These are phyloP conservation scores for Hirundo rustica DNA, from an alignment of 2,797 vertebrate genomes.

Conservation along the genomic window DNA sequence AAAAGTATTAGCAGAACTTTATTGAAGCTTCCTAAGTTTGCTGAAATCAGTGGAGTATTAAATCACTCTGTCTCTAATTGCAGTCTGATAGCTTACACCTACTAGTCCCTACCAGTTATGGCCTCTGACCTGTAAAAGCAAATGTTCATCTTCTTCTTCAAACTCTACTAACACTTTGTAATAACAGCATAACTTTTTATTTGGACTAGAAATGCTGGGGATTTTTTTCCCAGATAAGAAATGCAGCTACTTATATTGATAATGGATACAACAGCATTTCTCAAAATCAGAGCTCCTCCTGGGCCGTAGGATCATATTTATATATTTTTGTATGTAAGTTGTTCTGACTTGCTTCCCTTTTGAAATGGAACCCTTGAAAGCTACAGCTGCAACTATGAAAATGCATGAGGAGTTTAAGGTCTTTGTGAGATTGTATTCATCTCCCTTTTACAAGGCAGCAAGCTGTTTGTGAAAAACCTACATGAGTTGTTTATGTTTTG, in stretches of 20 bases:
- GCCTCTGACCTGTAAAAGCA: neutral
- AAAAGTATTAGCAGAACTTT: neutral
- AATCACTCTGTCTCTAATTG: neutral
- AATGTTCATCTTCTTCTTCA: neutral
- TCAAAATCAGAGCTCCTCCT: conserved; percentile 28
- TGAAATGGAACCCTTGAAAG: conserved; percentile 48
- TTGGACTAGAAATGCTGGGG: neutral
- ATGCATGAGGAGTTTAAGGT: conserved; percentile 51
- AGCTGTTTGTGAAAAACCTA: conserved; percentile 28
- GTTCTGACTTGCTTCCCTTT: conserved; percentile 28
- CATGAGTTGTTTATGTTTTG: conserved; percentile 25
- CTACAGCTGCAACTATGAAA: conserved; percentile 61
- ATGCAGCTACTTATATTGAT: neutral
- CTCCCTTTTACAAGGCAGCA: conserved; percentile 49
- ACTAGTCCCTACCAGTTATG: neutral
- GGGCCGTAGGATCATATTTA: neutral
- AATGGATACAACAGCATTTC: neutral
- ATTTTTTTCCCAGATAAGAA: neutral
- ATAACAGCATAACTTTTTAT: neutral
- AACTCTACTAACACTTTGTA: neutral
- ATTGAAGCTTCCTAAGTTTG: neutral
- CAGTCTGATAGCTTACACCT: neutral
- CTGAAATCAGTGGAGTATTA: neutral
- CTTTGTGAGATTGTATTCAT: conserved; percentile 54
- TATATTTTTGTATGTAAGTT: conserved; percentile 16